A percentile compares a stretch with the other conserved stretches of the same genome.
These are phyloP conservation scores for Erebia ligea DNA, from an alignment of 2,888 invertebrate species.

Conservation along the genomic window DNA sequence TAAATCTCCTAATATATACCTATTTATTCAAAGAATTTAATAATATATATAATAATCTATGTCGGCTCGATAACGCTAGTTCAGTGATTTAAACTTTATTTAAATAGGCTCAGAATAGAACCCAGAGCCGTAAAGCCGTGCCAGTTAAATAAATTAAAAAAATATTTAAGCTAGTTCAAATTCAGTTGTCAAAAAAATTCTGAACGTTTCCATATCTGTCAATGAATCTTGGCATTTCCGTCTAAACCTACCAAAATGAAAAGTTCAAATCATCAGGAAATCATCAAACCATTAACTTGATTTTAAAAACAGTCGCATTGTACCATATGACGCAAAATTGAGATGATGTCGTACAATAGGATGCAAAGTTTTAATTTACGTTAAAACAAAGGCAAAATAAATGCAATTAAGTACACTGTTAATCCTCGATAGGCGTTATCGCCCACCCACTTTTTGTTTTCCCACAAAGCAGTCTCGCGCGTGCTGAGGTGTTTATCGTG, in stretches of 20 bases:
- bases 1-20: no score
- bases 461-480: constrained; percentile 46
- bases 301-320: not conserved
- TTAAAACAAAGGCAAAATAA: constrained; percentile 29
- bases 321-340: not conserved
- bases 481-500: constrained; percentile 61
- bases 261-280: not conserved
- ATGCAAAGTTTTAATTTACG: not conserved
- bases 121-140: no score
- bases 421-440: constrained; percentile 33
- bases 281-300: not conserved
- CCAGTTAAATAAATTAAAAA: no score
- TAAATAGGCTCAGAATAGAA: no score
- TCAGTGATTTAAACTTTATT: no score
- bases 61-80: no score
- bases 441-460: constrained; percentile 22
- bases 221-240: not conserved
- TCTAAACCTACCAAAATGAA: not conserved
- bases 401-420: constrained; percentile 21
- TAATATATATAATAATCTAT: no score
- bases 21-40: no score
- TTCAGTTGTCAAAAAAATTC: not conserved
- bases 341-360: not conserved
- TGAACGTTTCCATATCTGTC: not conserved
- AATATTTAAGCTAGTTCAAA: not conserved